Evolutionary conservation across 2,888 invertebrate species (phyloP), one percentile per base, ranked within the genome.

Genomic region (Conomelus anceps): DNA sequence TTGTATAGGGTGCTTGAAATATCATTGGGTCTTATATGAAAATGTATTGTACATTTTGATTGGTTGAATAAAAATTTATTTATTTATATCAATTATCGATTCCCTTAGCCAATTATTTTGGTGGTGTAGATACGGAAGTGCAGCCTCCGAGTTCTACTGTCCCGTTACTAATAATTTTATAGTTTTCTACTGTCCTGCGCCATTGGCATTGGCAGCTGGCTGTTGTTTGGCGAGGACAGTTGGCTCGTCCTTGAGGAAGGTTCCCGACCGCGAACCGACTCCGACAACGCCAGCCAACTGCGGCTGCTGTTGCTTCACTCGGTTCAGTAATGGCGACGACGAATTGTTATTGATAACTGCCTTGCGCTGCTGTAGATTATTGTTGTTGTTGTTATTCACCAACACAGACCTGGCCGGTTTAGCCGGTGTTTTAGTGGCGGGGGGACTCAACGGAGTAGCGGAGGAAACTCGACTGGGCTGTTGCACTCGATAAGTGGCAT

Each of bases 201-300:
- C 91, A 84, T 89, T 87, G 22, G 89, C 90, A 88, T 91, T 90
- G 22, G 89, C 89, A 84, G 90, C 90, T 87, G 90, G 90, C n/a
- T n/a, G n/a, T n/a, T 89, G 89, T 92, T 90, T 93, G 89, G 94
- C 94, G 90, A 95, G 93, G 92, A 95, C 94, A 22, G 96, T 96
- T 0, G 96, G 96, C 93, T 96, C 96, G 91, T 96, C 96, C 93
- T 96, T 96, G 22, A 96, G 93, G 92, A 96, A 96, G 0, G 97
- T 97, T 22, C 96, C 96, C 0, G 96, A 97, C 86, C 96, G 94
- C 13, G 94, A 94, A 87, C 94, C 94, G 84, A 94, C 93, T 88
- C 94, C 94, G 84, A 94, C 93, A 3, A 93, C 93, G 22, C 88
- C 89, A 93, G 92, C 91, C 93, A 94, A 91, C 90, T 90, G 91